A percentile compares a stretch with the other conserved stretches of the same genome.
These are phyloP conservation scores for Anniella stebbinsi DNA, from an alignment of 2,797 vertebrate species.

Conservation along the genomic window DNA sequence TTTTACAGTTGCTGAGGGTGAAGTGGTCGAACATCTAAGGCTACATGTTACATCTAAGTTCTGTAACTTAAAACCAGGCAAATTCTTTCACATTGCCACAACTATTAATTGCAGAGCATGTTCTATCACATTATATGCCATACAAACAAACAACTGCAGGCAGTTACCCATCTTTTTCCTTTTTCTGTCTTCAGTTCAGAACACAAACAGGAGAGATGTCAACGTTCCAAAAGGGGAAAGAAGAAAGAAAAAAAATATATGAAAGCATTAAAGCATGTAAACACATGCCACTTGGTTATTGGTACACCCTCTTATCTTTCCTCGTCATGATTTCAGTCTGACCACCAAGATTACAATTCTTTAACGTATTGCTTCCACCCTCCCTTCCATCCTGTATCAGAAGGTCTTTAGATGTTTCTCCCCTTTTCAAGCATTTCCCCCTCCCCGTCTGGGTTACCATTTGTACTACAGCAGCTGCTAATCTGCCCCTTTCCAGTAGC, in stretches of 20 bases:
- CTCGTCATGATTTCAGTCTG: neutral
- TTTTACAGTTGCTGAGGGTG: constrained; percentile 17
- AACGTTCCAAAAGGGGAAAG: constrained; percentile 59
- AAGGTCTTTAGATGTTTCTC: neutral
- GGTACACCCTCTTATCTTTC: neutral
- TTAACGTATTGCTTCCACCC: rapidly evolving
- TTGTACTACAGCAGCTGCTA: neutral
- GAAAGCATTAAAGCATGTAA: constrained; percentile 28
- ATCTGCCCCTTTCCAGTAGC: neutral
- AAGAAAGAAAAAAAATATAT: constrained; percentile 58
- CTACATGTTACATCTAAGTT: constrained; percentile 15
- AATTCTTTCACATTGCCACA: constrained; percentile 22
- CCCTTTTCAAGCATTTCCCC: neutral
- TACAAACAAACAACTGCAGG: constrained; percentile 42
- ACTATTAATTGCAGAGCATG: constrained; percentile 36
- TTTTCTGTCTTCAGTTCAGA: constrained; percentile 84
- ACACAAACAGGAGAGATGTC: constrained; percentile 37
- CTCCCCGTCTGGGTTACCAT: rapidly evolving
- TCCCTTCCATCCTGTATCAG: neutral
- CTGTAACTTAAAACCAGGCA: constrained; percentile 12
- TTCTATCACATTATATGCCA: neutral
- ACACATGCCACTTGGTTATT: neutral
- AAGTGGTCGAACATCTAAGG: neutral
- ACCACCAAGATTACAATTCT: neutral
- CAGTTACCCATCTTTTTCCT: constrained; percentile 88